Base-by-base conservation (phyloP, 2,113 vertebrate species). In the Stegastes partitus region DNA sequence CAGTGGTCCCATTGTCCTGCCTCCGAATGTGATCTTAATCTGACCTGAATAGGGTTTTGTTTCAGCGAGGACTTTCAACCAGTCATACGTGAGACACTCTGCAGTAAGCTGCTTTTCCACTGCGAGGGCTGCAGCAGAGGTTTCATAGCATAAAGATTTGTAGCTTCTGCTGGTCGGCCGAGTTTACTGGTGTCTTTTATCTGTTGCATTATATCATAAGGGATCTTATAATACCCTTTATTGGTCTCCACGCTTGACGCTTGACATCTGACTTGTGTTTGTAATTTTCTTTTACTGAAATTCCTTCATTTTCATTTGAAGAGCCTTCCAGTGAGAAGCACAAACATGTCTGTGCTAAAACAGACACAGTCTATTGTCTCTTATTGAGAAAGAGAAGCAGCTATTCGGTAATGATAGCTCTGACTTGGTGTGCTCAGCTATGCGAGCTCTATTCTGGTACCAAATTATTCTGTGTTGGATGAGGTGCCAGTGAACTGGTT, bases 11-110 rank as follows among this genome's bases (percentile, higher is more conserved):
- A 90, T 90, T 93, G 87, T 92, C 82, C 88, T 76, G 62, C 73
- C 11, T 75, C 87, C 89, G 91, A 92, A 93, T 91, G 86, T 72
- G 91, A 92, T 93, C 91, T 93, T 93, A 90, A 92, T 89, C 91
- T 93, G 74, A 68, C 72, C 85, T 90, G 91, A 94, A 92, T 91
- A 23, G 83, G 77, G 89, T 86, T 84, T 89, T 89, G 79, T 93
- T 92, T 85, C 74, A 83, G 57, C 22, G 74, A 79, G 77, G 67
- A 86, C 91, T 91, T 93, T 91, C 77, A 87, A 72, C 69, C 74
- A 61, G 44, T 55, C 72, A 79, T 68, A 89, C 75, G 37, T 49
- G 71, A 91, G 81, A 85, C 79, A 65, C 57, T 23, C 56, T 66
- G 67, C 86, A 68, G 44, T 87, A 80, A 85, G 73, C 67, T 68